Base-by-base conservation (phyloP, 2,113 vertebrate species). In the Perca flavescens region DNA sequence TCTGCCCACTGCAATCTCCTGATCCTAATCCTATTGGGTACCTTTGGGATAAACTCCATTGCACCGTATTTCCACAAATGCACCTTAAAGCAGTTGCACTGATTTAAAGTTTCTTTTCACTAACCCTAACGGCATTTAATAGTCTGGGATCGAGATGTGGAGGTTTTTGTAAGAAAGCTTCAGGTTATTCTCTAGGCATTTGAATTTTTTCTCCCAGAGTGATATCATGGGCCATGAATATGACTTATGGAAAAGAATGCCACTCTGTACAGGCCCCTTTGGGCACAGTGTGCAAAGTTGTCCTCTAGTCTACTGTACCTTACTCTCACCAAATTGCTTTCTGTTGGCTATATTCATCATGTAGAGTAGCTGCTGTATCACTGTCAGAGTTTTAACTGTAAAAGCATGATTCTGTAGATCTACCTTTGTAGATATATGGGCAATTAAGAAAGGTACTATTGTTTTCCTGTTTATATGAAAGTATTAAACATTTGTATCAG, bases 211-310 rank as follows among this genome's bases (percentile, higher is more conserved):
- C 56, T 70, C 50, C 50, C 50, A 68, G 10, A 71, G 82, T 69
- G 36, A 88, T 65, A 72, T 78, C 22, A 86, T 53, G 46, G 31
- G 11, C 22, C 61, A 77, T 81, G 65, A 83, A 82, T 74, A 80
- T 80, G 81, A 86, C 61, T 76, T 63, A 65, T 77, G 40, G 58
- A 84, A 83, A 79, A 83, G 61, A 75, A 81, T 66, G 34, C 15
- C 31, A 68, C 58, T 75, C 57, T 56, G 1, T 66, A 12, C 34
- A 61, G 47, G 61, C 56, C 61, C 80, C 82, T 50, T 19, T 83
- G 77, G 80, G 64, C 58, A 31, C 58, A 74, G 54, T 52, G 69
- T 66, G 78, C 54, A 57, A 83, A 73, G 64, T 65, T 77, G 64
- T 56, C 53, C 43, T 74, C 64, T 77, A 43, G 10, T 43, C 40